Evolutionary conservation across 2,113 vertebrate species (phyloP), one percentile per base, ranked within the genome.

Genomic region (Mormyrus iriodes): DNA sequence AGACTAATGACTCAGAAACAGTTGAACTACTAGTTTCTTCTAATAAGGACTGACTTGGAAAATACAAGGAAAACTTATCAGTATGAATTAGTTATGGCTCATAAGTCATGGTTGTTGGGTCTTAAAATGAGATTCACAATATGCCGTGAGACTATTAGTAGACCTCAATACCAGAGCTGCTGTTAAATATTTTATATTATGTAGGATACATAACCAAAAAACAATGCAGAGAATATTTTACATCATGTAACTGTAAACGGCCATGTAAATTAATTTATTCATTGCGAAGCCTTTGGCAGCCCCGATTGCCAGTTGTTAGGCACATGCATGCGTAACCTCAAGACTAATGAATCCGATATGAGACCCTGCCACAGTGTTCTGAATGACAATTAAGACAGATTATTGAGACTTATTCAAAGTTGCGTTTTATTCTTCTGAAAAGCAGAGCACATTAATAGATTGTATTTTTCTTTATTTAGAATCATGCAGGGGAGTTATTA

Each of bases 41-140:
- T 84, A 88, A 90, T 89, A 87, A 91, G 86, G 88, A 91, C 93
- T 94, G 94, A 95, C 93, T 91, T 49, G 88, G 84, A 73, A 86
- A 91, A 88, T 92, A 95, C 94, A 96, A 93, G 92, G 93, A 94
- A 95, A 96, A 94, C 93, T 94, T 95, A 95, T 96, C 95, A 96
- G 93, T 92, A 95, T 95, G 90, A 96, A 96, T 96, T 95, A 96
- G 93, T 95, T 92, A 27, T 90, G 92, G 93, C 94, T 89, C 86
- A 10, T 76, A 90, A 90, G 10, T 61, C 55, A 35, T 90, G 92
- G 94, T 94, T 90, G 88, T 91, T 90, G 92, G 94, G 90, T 93
- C 92, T 90, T 88, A 91, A 88, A 92, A 5, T 90, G 79, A 91
- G 93, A 92, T 93, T 92, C 90, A 92, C 90, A 90, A 88, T 92